These are phyloP conservation scores for Zaprionus tsacasi DNA, from an alignment of 1,140 invertebrate genomes.

Conservation along the genomic window DNA sequence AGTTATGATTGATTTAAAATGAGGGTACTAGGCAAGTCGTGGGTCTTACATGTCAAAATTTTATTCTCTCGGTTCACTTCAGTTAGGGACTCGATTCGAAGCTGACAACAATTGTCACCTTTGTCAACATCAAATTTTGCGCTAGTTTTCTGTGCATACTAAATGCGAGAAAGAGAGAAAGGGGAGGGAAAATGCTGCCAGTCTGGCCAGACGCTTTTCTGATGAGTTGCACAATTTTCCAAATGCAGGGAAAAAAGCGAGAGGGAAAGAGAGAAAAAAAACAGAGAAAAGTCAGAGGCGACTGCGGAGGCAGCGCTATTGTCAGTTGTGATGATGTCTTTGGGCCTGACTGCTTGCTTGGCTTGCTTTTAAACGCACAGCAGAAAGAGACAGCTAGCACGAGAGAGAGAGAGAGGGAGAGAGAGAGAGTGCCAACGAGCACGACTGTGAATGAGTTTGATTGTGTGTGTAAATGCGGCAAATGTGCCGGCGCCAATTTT, in stretches of 20 bases:
- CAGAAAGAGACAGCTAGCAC: conserved; percentile 7
- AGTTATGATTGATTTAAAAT: too few relatives aligned
- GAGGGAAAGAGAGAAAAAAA: conserved; percentile 13
- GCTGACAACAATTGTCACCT: conserved; percentile 73
- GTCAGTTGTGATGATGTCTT: conserved; percentile 63
- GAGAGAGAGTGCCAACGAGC: conserved; percentile 7
- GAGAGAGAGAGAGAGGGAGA: conserved; percentile 1
- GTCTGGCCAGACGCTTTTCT: conserved; percentile 55
- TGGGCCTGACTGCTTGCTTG: conserved; percentile 38
- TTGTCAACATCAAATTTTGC: conserved; percentile 75
- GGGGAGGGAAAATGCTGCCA: conserved; percentile 20
- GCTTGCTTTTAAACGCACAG: conserved; percentile 58
- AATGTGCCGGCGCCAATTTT: conserved; percentile 72
- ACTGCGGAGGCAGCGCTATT: conserved; percentile 54
- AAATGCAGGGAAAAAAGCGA: too few relatives aligned
- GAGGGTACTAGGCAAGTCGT: too few relatives aligned
- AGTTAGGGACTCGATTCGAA: background rate
- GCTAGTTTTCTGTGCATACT: conserved; percentile 75
- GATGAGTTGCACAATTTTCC: conserved; percentile 75
- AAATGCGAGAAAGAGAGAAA: conserved; percentile 62
- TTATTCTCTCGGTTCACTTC: background rate
- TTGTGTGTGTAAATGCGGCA: conserved; percentile 75
- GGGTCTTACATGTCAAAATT: too few relatives aligned
- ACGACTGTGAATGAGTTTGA: conserved; percentile 41
- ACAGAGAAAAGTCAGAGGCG: conserved; percentile 15